Base-by-base conservation (phyloP, 2,888 invertebrate genomes). In the Aradus depressus region DNA sequence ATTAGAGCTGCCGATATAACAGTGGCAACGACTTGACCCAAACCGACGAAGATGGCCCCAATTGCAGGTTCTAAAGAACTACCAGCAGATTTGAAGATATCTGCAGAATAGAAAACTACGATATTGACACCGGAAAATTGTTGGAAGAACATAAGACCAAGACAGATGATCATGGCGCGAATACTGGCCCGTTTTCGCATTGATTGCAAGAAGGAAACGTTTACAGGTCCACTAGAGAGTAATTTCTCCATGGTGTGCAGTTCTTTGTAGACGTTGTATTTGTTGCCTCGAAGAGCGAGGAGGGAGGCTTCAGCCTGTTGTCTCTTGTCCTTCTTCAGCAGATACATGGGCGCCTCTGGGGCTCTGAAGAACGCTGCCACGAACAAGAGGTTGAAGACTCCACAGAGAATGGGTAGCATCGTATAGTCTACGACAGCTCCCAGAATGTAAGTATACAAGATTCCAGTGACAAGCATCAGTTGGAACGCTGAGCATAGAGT, bases 61-160 rank as follows among this genome's bases (percentile, higher is more conserved):
- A 80, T 61, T 21, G 74, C 73, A 0, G 86, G 74, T 53, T 75
- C 64, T 50, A 87, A 67, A 16, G 75, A 68, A 52, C 79, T 81
- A 25, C 84, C 84, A 6, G 87, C 81, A 1, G 80, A 81, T 51
- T 73, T 61, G 67, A 89, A 87, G 61, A 89, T 88, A 38, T 75
- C 73, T 50, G 76, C 77, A 0, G 85, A 80, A 64, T 86, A 88
- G 68, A 88, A 87, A 59, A 88, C 83, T 54, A 88, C 81, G 1
- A 85, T 86, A 68, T 88, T 87, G 58, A 88, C 76, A 49, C 88
- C 89, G 54, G 84, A 83, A 62, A 81, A 75, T 66, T 89, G 88
- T 63, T 88, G 88, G 68, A 86, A 86, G 62, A 85, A 76, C 81
- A 92, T 86, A 54, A 88, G 76, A 16, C 84, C 79, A 25, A 87